A percentile compares a stretch with the other conserved stretches of the same genome.
phyloP scores from a whole-genome alignment of 2,797 vertebrate genomes.

The Loris lydekkerianus region DNA sequence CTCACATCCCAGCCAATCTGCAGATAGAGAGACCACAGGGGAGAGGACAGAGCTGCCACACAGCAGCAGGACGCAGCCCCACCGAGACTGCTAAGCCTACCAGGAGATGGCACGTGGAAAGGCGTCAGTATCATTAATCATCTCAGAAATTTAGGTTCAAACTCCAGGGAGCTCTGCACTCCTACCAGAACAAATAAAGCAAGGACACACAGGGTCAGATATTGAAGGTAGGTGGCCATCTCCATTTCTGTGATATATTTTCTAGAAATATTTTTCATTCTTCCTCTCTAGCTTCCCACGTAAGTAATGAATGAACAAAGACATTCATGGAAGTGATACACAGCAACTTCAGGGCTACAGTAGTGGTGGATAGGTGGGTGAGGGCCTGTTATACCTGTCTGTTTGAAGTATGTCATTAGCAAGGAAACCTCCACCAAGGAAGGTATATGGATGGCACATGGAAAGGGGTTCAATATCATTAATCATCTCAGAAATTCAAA shows the following conservation, averaged over 20 bases:
- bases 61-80: neutral
- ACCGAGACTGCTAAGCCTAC: neutral
- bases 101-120: neutral
- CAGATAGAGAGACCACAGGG: neutral
- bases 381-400: neutral
- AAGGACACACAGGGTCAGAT: neutral
- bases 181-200: too few relatives aligned
- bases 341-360: neutral
- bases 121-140: too few relatives aligned
- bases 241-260: neutral
- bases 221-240: neutral
- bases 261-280: neutral
- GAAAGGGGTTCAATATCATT: neutral
- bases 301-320: neutral
- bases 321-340: neutral
- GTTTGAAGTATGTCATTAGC: neutral
- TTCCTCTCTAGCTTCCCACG: neutral
- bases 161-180: too few relatives aligned
- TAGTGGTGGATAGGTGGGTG: neutral
- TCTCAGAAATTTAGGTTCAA: too few relatives aligned
- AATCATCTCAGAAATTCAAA: neutral
- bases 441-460: neutral
- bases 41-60: neutral
- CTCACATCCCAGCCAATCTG: conserved; percentile 1
- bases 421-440: neutral